A percentile compares a stretch with the other conserved stretches of the same genome.
Conservation (phyloP, 1,140 invertebrate genomes). For the Drosophila baimaii region DNA sequence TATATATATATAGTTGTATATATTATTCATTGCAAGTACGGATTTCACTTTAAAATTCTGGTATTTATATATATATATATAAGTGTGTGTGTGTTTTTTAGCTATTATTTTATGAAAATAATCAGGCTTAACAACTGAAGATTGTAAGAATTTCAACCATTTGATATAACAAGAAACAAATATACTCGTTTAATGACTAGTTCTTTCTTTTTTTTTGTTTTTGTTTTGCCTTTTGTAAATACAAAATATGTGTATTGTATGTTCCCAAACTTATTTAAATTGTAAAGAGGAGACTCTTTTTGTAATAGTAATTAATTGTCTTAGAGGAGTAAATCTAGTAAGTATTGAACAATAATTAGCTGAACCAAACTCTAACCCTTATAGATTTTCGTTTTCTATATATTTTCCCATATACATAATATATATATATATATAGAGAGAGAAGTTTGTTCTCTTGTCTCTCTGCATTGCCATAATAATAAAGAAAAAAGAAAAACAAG, state of each 20-base stretch:
- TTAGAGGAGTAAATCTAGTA: constrained; percentile 19
- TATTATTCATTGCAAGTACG: constrained; percentile 3
- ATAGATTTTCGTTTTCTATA: constrained; percentile 8
- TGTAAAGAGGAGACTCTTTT: constrained; percentile 10
- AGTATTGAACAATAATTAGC: constrained; percentile 40
- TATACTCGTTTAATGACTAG: constrained; percentile 25
- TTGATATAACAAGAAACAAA: constrained; percentile 30
- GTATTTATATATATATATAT: constrained; percentile 5
- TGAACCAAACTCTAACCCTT: constrained; percentile 25
- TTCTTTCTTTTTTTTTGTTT: background rate
- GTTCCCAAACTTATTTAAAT: constrained; percentile 12
- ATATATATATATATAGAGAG: constrained; percentile 6
- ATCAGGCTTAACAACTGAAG: constrained; percentile 15
- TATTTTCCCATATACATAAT: constrained; percentile 14
- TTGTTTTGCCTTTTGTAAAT: too few species aligned
- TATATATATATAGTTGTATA: constrained; percentile 6
- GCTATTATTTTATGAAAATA: constrained; percentile 24
- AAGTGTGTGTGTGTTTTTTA: background rate
- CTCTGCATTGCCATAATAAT: constrained; percentile 7
- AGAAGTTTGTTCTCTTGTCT: background rate
- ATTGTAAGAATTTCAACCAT: constrained; percentile 16
- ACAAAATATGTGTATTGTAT: background rate
- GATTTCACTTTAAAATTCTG: constrained; percentile 7
- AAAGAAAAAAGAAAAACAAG: constrained; percentile 7
- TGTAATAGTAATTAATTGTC: constrained; percentile 19